Base-by-base conservation (phyloP, 2,113 vertebrate genomes). In the Pipra filicauda region DNA sequence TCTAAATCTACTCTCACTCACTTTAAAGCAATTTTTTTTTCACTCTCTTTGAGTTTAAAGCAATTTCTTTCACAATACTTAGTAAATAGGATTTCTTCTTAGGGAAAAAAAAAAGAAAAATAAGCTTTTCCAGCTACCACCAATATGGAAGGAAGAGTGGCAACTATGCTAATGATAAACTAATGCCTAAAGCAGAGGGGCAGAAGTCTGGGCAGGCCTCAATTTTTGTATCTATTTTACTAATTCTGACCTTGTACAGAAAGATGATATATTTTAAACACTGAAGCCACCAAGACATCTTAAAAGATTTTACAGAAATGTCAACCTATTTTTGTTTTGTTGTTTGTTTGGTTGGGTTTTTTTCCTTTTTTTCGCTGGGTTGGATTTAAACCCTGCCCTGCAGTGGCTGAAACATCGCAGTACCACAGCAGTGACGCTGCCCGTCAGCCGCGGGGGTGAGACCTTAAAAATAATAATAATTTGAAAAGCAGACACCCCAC, bases 401-500 rank as follows among this genome's bases (percentile, higher is more conserved):
- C 69, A 73, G 80, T 1, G 5, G 44, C 72, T 48, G 35, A 74
- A 75, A 57, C 66, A 74, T 64, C 30, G 83, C 77, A 44, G 78
- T 5, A n/a, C 1, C 8, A 62, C 61, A 41, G 44, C 77, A 33
- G 43, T 20, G 52, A 59, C 65, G 43, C n/a, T 24, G 80, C 73
- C 48, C 11, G 20, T 6, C 28, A 59, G 30, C 35, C 37, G 28
- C 6, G 4, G 30, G 49, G 61, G 15, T 0, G 11, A 70, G 16
- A 33, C 1, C 33, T 54, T 15, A 18, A 43, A 31, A 39, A 28
- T 55, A 39, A 41, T 4, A 9, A 5, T 27, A 28, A 30, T 52
- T 28, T 11, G 51, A 49, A 24, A 4, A 2, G 5, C 5, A 35
- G 13, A 54, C 22, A 0, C 1, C 11, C 8, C 35, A 10, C 31